phyloP scores from a whole-genome alignment of 2,113 vertebrate species.

The Arothron firmamentum region DNA sequence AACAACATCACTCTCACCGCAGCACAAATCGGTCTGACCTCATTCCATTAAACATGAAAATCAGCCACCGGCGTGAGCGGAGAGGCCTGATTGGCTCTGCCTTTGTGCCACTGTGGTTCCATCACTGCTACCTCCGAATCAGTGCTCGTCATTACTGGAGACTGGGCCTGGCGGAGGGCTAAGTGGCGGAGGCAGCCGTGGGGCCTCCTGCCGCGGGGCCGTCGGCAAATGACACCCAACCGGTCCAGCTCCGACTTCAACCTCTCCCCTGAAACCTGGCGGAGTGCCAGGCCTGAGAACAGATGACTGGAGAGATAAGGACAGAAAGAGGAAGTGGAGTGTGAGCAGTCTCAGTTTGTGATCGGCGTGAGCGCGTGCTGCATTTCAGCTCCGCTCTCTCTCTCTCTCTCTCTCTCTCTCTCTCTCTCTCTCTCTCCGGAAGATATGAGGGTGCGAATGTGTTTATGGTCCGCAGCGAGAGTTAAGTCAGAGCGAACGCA shows the following conservation, averaged over 20 bases:
- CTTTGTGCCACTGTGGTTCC: no score
- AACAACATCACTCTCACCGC: background rate
- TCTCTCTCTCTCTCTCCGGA: conserved; percentile 20
- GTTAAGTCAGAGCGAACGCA: conserved; percentile 15
- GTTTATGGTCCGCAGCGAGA: conserved; percentile 9
- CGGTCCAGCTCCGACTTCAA: conserved; percentile 33
- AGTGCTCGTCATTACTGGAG: conserved; percentile 10
- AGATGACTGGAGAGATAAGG: conserved; percentile 52
- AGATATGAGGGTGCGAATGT: conserved; percentile 23
- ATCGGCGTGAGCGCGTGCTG: background rate
- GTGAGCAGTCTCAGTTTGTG: background rate
- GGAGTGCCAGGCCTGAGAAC: conserved; percentile 34
- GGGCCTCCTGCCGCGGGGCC: background rate
- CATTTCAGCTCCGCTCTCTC: background rate
- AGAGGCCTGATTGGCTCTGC: no score
- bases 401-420: conserved; percentile 29
- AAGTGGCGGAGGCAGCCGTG: background rate
- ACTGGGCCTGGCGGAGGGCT: background rate
- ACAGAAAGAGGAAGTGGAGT: conserved; percentile 57
- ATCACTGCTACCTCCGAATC: no score
- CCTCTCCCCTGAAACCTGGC: conserved; percentile 55
- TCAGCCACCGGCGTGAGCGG: background rate
- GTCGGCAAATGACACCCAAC: conserved; percentile 46
- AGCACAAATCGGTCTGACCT: conserved; percentile 3
- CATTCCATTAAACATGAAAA: conserved; percentile 11